Base-by-base conservation (phyloP, 2,888 invertebrate genomes). In the Hypena proboscidalis region DNA sequence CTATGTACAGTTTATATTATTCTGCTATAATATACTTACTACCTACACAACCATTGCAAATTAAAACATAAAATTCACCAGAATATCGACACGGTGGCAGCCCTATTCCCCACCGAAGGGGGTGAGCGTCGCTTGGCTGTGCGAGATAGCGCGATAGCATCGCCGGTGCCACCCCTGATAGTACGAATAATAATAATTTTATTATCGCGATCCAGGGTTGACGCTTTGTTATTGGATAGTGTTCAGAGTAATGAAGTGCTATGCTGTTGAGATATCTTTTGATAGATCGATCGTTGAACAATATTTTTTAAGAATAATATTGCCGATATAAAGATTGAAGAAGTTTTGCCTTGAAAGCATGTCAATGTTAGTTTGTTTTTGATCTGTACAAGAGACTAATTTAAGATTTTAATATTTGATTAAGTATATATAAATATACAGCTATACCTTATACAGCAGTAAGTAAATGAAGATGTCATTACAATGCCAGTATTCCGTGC, bases 141-240 rank as follows among this genome's bases (percentile, higher is more conserved):
- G 85, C 72, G 87, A 85, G 90, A 90, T 90, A 90, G 80, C 81
- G 72, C 21, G 87, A 89, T 89, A 89, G 45, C 78, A 89, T 89
- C 89, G 71, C 74, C 77, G 86, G 86, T 86, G 88, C 84, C 83
- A 79, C 80, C 80, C 77, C 85, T 84, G 89, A 90, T 89, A 89
- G 78, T 77, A 76, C 74, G 86, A 86, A 85, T 89, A 89, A 90
- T 89, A 90, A 90, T 89, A 87, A 90, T 89, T 90, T 85, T 87
- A 87, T 80, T 86, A 90, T 88, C 85, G 71, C 79, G 78, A 84
- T 84, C 77, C 77, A 84, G 85, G 83, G 86, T 57, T 80, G 74
- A 69, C 68, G 69, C 70, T 50, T 59, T 60, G 65, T 60, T 65
- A 61, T 56, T 55, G 31, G 49, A 52, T 63, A 67, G 67, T 71